Conservation (phyloP, 2,888 invertebrate genomes). For the Ophion obscuratus region DNA sequence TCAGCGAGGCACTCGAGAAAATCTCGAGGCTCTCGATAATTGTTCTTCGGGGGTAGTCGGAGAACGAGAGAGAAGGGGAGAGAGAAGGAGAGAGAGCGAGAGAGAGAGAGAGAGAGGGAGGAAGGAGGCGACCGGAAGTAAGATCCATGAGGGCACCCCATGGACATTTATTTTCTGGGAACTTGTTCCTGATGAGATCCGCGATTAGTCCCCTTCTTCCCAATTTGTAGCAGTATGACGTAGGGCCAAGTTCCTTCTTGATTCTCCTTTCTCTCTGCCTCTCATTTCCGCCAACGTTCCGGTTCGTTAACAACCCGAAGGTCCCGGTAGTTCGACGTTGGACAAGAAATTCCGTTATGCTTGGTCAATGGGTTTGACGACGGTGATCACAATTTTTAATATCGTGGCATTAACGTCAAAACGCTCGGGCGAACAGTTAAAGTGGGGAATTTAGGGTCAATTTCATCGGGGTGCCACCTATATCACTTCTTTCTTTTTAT, state of each 20-base stretch:
- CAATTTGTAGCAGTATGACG: constrained; percentile 21
- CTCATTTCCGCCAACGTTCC: constrained; percentile 40
- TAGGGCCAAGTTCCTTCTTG: constrained; percentile 48
- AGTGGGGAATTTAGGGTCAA: too few species aligned
- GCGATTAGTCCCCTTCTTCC: constrained; percentile 62
- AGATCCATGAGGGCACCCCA: constrained; percentile 42
- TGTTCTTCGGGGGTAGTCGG: constrained; percentile 41
- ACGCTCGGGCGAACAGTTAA: too few species aligned
- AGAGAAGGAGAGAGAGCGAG: background rate
- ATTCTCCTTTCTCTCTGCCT: constrained; percentile 11
- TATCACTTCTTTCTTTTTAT: too few species aligned
- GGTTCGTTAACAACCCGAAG: constrained; percentile 58
- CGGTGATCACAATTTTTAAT: too few species aligned
- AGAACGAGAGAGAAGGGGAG: constrained; percentile 1
- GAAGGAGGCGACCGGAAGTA: constrained; percentile 41
- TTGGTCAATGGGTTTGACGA: too few species aligned
- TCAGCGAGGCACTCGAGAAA: constrained; percentile 31
- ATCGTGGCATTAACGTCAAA: too few species aligned
- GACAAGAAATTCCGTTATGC: constrained; percentile 8
- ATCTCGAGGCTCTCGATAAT: constrained; percentile 60
- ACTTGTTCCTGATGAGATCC: constrained; percentile 69
- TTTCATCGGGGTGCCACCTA: too few species aligned
- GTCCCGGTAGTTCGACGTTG: constrained; percentile 29
- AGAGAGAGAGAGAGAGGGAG: constrained; percentile 15
- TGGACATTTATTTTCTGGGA: constrained; percentile 58